phyloP scores from a whole-genome alignment of 2,797 vertebrate genomes.

The Nasua narica region DNA sequence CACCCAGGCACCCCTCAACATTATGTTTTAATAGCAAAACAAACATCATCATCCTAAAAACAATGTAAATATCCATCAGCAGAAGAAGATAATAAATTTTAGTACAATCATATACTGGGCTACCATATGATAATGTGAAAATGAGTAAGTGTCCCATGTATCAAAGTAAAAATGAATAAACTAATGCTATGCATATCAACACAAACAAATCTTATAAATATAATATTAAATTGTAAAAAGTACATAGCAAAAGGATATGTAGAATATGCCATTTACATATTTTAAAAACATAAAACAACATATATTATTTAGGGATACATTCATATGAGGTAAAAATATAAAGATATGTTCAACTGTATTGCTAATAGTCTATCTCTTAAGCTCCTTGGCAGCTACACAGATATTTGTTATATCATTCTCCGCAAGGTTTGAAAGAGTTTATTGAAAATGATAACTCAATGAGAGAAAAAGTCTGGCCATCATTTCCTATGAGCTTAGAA shows the following conservation, averaged over 20 bases:
- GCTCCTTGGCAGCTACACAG: background rate
- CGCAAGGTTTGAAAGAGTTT: background rate
- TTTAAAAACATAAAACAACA: background rate
- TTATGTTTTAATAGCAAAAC: background rate
- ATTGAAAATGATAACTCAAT: constrained; percentile 63
- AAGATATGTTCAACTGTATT: background rate
- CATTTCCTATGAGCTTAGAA: background rate
- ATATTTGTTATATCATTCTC: background rate
- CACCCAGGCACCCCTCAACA: background rate
- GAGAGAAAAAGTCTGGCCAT: constrained; percentile 63
- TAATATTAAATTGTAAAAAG: background rate
- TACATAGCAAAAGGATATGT: background rate
- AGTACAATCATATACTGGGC: background rate
- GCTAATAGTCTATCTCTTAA: background rate
- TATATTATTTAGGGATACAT: background rate
- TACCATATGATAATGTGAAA: background rate
- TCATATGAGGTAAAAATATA: background rate
- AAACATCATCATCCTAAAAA: background rate
- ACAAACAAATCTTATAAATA: background rate
- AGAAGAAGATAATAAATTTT: background rate
- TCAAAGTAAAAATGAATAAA: background rate
- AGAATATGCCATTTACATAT: background rate
- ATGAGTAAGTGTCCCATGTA: background rate
- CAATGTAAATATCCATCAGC: background rate
- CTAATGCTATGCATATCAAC: background rate